Percentiles rank a stretch among this genome's conserved stretches.
Conservation (phyloP, 2,113 vertebrate genomes). For the Excalfactoria chinensis region DNA sequence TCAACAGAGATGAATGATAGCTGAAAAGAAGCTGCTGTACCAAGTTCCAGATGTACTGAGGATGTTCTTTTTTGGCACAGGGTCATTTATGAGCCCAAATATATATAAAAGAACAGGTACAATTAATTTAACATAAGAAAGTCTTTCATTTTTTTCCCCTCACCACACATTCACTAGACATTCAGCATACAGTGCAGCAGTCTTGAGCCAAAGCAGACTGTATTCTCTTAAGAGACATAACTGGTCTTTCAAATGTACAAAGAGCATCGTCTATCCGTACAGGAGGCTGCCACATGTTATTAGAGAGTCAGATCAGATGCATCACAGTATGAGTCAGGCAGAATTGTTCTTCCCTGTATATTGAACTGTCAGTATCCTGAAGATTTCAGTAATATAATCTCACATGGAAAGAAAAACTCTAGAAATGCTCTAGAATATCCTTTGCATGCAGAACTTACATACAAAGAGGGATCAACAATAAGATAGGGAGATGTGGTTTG, state of each 20-base stretch:
- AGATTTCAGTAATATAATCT: neutral
- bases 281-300: constrained; percentile 15
- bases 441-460: neutral
- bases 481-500: neutral
- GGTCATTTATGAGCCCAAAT: neutral
- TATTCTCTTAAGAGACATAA: constrained; percentile 25
- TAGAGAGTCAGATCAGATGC: constrained; percentile 14
- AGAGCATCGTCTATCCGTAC: constrained; percentile 4
- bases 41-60: neutral
- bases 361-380: neutral
- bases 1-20: neutral
- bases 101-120: neutral
- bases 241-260: constrained; percentile 20
- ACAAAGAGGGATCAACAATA: neutral
- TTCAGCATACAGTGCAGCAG: neutral
- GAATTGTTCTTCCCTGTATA: neutral
- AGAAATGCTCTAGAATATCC: neutral
- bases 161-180: neutral
- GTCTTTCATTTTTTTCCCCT: neutral
- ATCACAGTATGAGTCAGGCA: neutral
- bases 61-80: neutral
- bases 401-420: neutral
- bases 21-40: neutral
- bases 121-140: constrained; percentile 24
- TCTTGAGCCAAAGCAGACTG: neutral